These are phyloP conservation scores for Caenorhabditis angaria DNA, from an alignment of 2,888 invertebrate genomes.

Conservation along the genomic window DNA sequence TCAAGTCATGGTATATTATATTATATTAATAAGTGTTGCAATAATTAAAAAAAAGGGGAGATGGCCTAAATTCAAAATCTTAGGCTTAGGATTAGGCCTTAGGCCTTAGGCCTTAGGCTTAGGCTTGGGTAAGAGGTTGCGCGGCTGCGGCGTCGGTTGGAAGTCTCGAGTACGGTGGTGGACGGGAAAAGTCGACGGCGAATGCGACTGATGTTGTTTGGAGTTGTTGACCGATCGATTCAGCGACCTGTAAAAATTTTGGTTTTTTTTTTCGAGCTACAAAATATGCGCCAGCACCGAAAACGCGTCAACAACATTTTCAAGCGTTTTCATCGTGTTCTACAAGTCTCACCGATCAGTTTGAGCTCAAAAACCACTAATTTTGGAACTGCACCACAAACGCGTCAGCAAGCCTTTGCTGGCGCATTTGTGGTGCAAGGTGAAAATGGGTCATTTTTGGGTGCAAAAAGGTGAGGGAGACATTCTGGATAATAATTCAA, in stretches of 20 bases:
- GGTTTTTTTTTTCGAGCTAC: slow-evolving; percentile 6
- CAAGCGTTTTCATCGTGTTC: no score
- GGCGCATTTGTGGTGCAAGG: no score
- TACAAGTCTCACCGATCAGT: no score
- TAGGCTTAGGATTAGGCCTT: no score
- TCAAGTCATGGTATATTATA: not conserved
- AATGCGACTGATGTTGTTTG: slow-evolving; percentile 66
- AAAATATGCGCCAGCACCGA: no score
- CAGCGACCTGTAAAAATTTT: slow-evolving; percentile 56
- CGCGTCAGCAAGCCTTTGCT: no score
- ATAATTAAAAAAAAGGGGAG: not conserved
- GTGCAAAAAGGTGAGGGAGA: no score
- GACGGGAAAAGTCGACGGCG: slow-evolving; percentile 69
- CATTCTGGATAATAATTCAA: no score
- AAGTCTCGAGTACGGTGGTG: slow-evolving; percentile 60
- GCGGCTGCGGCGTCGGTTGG: slow-evolving; percentile 30
- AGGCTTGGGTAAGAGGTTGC: slow-evolving; percentile 38
- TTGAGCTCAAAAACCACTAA: no score
- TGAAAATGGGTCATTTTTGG: no score
- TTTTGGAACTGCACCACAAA: no score
- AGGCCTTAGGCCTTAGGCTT: not conserved
- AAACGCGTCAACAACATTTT: not conserved
- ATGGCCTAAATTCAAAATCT: no score
- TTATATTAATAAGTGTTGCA: slow-evolving; percentile 8
- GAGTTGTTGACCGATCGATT: slow-evolving; percentile 69